Evolutionary conservation across 2,113 vertebrate genomes (phyloP), one percentile per base, ranked within the genome.

Genomic region (Pitta sordida): DNA sequence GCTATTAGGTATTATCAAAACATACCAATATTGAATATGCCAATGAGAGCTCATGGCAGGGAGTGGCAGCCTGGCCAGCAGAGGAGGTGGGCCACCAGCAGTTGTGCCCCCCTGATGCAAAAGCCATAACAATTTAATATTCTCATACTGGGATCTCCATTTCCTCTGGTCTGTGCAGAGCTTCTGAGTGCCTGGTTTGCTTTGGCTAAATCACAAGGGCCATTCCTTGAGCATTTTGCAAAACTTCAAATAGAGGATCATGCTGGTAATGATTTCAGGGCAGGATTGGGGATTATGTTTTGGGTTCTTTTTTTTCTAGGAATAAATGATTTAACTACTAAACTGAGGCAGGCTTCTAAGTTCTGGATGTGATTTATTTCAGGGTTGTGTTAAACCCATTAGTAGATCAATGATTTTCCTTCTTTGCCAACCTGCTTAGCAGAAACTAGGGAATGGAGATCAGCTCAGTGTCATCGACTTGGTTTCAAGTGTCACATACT

Each of bases 1-100:
- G 82, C 92, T 96, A 60, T 94, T 94, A n/a, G n/a, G n/a, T n/a
- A 79, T 96, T 96, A 98, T 97, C 97, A 98, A 98, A 98, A 97
- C 88, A 69, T 92, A 92, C 86, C 83, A 91, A 91, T 97, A 97
- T 95, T 88, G 95, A 84, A 59, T 93, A 46, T 91, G 97, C 96
- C 96, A 95, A 59, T 81, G 84, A 93, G 51, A 86, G 86, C 90
- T 97, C 96, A 56, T 73, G 3, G 87, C 93, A 63, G 97, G 97
- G 95, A 95, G 87, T 90, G 97, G 29, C 74, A 90, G 70, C 83
- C 69, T 65, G 95, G 76, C 83, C 73, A 16, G 90, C 90, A 91
- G 88, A 94, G 74, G 94, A 91, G 97, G 95, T 65, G 93, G 68
- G 94, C 86, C 83, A 22, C 88, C 96, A 43, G 53, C 94, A 95